Evolutionary conservation across 2,113 vertebrate genomes (phyloP).

Genomic region (Tichodroma muraria): DNA sequence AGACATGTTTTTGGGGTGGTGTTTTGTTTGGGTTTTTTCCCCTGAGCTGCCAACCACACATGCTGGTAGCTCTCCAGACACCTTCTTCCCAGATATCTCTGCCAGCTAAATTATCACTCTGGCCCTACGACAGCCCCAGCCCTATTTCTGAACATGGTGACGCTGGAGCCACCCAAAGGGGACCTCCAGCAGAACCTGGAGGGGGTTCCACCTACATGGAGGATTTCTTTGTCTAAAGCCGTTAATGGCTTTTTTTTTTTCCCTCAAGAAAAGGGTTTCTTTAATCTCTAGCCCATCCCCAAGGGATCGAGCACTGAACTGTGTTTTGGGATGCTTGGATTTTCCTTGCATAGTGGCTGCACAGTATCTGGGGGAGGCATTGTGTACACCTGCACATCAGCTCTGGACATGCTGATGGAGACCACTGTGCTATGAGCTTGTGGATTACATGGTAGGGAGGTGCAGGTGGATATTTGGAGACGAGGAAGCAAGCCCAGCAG

Average conservation of each 20-base stretch:
- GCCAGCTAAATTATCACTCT: neutral
- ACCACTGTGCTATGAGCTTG: accelerated
- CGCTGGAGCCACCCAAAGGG: neutral
- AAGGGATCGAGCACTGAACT: neutral
- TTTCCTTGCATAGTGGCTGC: neutral
- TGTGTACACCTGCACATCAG: accelerated
- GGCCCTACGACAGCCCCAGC: neutral
- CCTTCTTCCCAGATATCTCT: neutral
- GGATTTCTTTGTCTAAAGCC: neutral
- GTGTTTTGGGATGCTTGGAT: neutral
- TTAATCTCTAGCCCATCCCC: neutral
- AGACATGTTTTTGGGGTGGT: neutral
- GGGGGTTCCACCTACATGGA: neutral
- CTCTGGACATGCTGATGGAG: neutral
- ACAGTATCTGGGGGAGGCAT: accelerated
- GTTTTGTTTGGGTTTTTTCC: neutral
- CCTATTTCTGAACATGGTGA: neutral
- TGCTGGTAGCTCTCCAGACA: neutral
- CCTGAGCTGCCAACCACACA: neutral
- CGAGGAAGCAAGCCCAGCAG: neutral
- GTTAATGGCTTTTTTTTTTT: neutral
- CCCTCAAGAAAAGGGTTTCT: neutral
- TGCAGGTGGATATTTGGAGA: neutral
- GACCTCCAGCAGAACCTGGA: neutral
- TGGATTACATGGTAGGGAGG: neutral